Evolutionary conservation across 2,113 vertebrate genomes (phyloP), one percentile per base, ranked within the genome.

Genomic region (Elephantulus edwardii): DNA sequence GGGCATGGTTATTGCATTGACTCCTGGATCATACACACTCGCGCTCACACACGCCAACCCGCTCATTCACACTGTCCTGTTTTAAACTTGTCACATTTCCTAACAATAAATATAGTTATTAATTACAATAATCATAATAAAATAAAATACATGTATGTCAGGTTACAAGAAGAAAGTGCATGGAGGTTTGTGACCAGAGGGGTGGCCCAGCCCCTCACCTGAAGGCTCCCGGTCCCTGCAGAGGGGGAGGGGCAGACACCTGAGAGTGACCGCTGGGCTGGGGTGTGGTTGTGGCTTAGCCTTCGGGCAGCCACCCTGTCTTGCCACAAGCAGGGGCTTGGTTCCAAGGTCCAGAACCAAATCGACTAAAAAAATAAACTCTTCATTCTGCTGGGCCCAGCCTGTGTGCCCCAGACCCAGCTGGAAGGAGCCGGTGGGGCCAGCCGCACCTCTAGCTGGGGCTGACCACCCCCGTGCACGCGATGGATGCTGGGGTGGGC

Each of bases 351-450:
- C 92, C 95, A 96, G 94, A 93, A 95, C 95, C 90, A 96, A 97
- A 97, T 96, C 77, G 92, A 96, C 95, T 97, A 97, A 95, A 98
- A 98, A 98, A 98, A 98, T 98, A 98, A 97, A 97, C 96, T 98
- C 95, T 98, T 96, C 81, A 33, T 95, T 38, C 56, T 11, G 6
- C 28, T 3, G 8, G 75, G 60, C 79, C 68, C 20, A 10, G 46
- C 66, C 58, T 5, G 28, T 64, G 89, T 30, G 1, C 28, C 35
- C 86, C 90, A 72, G n/a, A 64, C 75, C 75, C 44, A 24, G 9
- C 50, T 50, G 8, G 5, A 1, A 30, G 1, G 9, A 38, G 20
- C 6, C 22, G 1, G 3, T 35, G 72, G 6, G 16, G 82, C 12
- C 33, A 35, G 44, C 13, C 1, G 60, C 81, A n/a, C 19, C 17